These are phyloP conservation scores for Hirudinaria manillensis DNA, from an alignment of 2,888 invertebrate species.

Conservation along the genomic window DNA sequence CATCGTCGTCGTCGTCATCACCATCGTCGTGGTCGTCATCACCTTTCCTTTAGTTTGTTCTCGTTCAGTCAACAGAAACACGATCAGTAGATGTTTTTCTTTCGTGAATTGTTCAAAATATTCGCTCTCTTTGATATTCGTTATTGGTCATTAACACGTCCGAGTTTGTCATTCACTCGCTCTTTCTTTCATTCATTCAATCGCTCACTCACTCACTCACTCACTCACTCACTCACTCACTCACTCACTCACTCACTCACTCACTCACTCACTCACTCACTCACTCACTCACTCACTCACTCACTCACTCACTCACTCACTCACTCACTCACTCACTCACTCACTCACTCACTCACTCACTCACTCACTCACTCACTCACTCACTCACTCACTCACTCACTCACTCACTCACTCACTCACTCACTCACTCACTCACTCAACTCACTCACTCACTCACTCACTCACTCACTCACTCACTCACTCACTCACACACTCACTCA, in stretches of 20 bases:
- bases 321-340: background rate
- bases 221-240: background rate
- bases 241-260: background rate
- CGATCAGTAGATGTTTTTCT: background rate
- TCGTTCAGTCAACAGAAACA: background rate
- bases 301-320: background rate
- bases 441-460: background rate
- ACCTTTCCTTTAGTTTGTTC: background rate
- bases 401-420: background rate
- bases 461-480: background rate
- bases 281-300: background rate
- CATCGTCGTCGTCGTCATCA: background rate
- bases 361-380: background rate
- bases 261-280: background rate
- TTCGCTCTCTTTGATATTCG: background rate
- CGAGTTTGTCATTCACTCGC: background rate
- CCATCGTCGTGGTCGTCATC: slow-evolving; percentile 3
- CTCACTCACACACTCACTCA: slow-evolving; percentile 18
- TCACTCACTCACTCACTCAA: background rate
- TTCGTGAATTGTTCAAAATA: background rate
- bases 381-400: background rate
- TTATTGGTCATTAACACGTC: too few species aligned
- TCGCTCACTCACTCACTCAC: too few species aligned
- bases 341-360: background rate
- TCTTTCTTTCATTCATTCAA: background rate